Base-by-base conservation (phyloP, 1,140 invertebrate species). In the Drosophila bocqueti region DNA sequence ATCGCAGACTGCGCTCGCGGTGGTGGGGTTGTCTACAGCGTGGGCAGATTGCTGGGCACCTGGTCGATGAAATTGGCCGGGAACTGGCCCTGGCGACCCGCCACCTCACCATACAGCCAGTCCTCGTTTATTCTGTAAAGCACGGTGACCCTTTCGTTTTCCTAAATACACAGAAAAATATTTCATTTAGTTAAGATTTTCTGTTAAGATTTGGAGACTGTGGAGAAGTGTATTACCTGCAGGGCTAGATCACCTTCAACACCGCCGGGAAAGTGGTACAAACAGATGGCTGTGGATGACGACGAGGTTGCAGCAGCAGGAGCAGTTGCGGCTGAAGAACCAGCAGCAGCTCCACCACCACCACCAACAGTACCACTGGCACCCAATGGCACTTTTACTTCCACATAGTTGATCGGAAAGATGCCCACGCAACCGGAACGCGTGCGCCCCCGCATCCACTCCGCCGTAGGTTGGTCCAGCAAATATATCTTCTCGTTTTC, bases 401-500 rank as follows among this genome's bases (percentile, higher is more conserved):
- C 95, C 47, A 98, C 94, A 93, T 96, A 98, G 90, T 95, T 97
- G 21, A 94, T 92, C 2, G 97, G 97, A 93, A 98, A 98, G 63
- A 98, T 96, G 52, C 97, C 97, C 91, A 96, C 95, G 55, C 93
- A 93, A 21, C 95, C 95, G 47, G 85, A 92, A 36, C 94, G 93
- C 82, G 95, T 94, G 78, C 94, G 94, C 4, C 97, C 97, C 66
- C 95, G 95, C 65, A 96, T 90, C 97, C 97, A 98, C 69, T 97
- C 96, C n/a, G 95, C 94, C 83, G 97, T 96, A 9, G 97, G 93
- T 74, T 94, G 93, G 73, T 94, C 94, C 54, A 96, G 83, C 65
- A 98, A 93, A 66, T 95, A 93, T 45, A 98, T 95, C 71, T 95
- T 94, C 79, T 97, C 96, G 73, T 95, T 95, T 45, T 93, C 94